These are phyloP conservation scores for Beris chalybata DNA, from an alignment of 2,888 invertebrate genomes.

Conservation along the genomic window DNA sequence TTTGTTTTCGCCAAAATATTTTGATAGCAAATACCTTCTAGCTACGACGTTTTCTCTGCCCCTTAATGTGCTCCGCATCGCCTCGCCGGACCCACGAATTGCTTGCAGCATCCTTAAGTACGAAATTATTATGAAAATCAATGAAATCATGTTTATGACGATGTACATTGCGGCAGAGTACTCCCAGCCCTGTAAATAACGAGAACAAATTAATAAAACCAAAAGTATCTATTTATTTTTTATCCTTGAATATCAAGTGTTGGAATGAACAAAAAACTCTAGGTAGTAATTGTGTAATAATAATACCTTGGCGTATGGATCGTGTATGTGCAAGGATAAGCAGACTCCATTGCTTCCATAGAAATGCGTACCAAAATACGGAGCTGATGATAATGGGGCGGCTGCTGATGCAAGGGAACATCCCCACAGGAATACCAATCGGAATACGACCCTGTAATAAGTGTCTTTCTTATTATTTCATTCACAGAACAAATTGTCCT, in stretches of 20 bases:
- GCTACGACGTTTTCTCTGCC: slow-evolving; percentile 62
- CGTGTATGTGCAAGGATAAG: slow-evolving; percentile 63
- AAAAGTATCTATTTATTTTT: neutral
- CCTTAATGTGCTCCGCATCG: slow-evolving; percentile 62
- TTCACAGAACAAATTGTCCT: no score
- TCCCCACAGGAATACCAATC: slow-evolving; percentile 59
- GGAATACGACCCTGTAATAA: slow-evolving; percentile 54
- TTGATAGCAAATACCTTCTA: slow-evolving; percentile 51
- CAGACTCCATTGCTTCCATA: slow-evolving; percentile 66
- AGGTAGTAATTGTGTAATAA: slow-evolving; percentile 33
- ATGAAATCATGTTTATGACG: slow-evolving; percentile 60
- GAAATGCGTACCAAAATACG: slow-evolving; percentile 61
- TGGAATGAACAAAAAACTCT: neutral
- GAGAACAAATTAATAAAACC: neutral
- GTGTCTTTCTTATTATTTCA: no score
- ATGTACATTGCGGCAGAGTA: slow-evolving; percentile 63
- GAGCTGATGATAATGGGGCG: slow-evolving; percentile 57
- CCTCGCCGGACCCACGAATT: slow-evolving; percentile 61
- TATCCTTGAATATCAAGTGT: neutral
- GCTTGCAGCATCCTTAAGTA: slow-evolving; percentile 63
- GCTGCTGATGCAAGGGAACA: slow-evolving; percentile 58
- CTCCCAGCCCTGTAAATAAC: slow-evolving; percentile 60
- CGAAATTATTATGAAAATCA: slow-evolving; percentile 62
- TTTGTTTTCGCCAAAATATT: no score
- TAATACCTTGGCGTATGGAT: slow-evolving; percentile 61